phyloP scores from a whole-genome alignment of 2,113 vertebrate species.

The Orycteropus afer region DNA sequence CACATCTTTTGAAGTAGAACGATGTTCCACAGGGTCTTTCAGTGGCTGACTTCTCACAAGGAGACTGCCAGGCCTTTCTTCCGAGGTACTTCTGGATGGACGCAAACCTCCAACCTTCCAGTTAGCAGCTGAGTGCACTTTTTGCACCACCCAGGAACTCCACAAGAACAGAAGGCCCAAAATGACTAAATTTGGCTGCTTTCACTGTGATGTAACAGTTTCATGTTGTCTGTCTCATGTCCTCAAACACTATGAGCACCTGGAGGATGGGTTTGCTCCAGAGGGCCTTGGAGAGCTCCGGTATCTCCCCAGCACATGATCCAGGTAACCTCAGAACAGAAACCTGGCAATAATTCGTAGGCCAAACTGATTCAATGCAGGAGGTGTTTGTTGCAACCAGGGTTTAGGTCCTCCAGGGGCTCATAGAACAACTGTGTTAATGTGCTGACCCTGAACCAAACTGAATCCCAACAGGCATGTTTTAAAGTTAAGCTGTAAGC shows the following conservation, averaged over 20 bases:
- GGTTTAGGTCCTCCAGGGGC: not conserved
- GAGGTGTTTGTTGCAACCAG: not conserved
- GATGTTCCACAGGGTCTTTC: not conserved
- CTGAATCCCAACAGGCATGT: not conserved
- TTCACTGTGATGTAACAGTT: not conserved
- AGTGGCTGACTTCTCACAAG: too few species aligned
- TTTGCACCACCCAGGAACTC: not conserved
- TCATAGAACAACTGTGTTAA: not conserved
- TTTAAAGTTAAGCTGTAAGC: not conserved
- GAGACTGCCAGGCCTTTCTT: not conserved
- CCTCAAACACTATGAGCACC: too few species aligned
- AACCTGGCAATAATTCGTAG: not conserved
- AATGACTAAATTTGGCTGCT: not conserved
- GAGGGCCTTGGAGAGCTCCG: not conserved
- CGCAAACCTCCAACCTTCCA: not conserved
- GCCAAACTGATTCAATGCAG: not conserved
- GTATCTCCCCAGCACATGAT: not conserved
- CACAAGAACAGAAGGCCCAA: not conserved
- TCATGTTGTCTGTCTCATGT: not conserved
- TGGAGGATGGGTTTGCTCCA: not conserved
- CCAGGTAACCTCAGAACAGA: conserved; percentile 10
- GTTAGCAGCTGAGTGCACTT: not conserved
- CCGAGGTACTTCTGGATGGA: not conserved
- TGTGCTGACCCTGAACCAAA: not conserved
- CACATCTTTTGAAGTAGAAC: not conserved